phyloP scores from a whole-genome alignment of 1,140 invertebrate genomes.

The Marisa cornuarietis region DNA sequence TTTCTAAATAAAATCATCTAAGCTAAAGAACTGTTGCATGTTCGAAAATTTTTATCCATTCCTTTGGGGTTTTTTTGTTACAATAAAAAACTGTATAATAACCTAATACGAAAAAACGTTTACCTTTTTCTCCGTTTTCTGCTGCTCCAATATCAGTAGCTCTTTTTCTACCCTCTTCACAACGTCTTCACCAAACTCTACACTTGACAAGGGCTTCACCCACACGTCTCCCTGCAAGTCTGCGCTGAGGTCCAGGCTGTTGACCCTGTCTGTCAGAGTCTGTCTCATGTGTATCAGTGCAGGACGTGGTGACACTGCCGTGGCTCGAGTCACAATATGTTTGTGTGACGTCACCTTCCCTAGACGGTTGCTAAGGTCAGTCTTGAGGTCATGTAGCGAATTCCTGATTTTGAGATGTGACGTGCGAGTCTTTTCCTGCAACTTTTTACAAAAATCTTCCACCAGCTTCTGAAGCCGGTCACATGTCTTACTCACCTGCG shows the following conservation, averaged over 20 bases:
- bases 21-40: no score
- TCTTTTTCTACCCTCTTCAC: no score
- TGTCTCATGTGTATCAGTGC: neutral
- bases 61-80: no score
- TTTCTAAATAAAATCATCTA: no score
- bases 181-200: no score
- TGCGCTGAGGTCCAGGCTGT: neutral
- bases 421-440: neutral
- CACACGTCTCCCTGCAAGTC: neutral
- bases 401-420: neutral
- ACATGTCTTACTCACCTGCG: neutral
- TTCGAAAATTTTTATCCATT: no score
- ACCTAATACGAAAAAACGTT: no score
- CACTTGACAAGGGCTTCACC: no score
- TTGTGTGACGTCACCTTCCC: neutral
- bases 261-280: neutral
- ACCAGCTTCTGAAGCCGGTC: conserved; percentile 1
- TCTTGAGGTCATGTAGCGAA: neutral
- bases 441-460: neutral
- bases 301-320: neutral
- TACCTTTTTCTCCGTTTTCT: no score
- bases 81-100: no score
- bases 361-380: neutral
- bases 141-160: no score
- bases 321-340: neutral